Base-by-base conservation (phyloP, 2,888 invertebrate genomes). In the Thereva unica region DNA sequence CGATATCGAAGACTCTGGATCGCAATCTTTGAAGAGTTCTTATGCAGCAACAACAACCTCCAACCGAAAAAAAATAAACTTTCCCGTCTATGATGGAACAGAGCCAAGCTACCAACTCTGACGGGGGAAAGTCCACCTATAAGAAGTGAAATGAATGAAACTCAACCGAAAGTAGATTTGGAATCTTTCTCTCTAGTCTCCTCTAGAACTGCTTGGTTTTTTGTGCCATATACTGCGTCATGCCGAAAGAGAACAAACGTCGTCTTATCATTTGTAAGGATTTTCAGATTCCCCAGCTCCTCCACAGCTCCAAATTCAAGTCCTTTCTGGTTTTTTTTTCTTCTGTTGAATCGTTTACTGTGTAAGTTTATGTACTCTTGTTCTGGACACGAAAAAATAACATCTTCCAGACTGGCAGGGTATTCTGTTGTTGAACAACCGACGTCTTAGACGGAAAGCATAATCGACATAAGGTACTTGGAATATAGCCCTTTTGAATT, bases 251-350 rank as follows among this genome's bases (percentile, higher is more conserved):
- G 23, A 23, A 23, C 23, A 35, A 44, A 64, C 42, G 50, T 42
- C 61, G 56, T 44, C 50, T 66, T 47, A 56, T 66, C 57, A 52
- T 66, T 66, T 57, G 57, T 52, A 50, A 66, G 57, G 57, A 66
- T 66, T 66, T 66, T 42, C 42, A 66, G 56, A 50, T 66, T 54
- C 41, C 52, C 40, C 35, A 23, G 50, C 5, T 41, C 44, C 23
- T n/a, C n/a, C n/a, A n/a, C n/a, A n/a, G n/a, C n/a, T n/a, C n/a
- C 1, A 23, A 23, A 23, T 2, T 23, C 23, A 42, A 61, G 61
- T 42, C 37, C 53, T 52, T 10, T 57, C 52, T 37, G 34, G 40
- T 50, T 10, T 50, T 23, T 41, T 50, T 50, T 10, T 50, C 8
- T 41, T 50, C 42, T 52, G 12, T 57, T 52, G 23, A 23, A 23